Evolutionary conservation across 2,888 invertebrate species (phyloP).

Genomic region (Ashinkailepas kermadecensis): DNA sequence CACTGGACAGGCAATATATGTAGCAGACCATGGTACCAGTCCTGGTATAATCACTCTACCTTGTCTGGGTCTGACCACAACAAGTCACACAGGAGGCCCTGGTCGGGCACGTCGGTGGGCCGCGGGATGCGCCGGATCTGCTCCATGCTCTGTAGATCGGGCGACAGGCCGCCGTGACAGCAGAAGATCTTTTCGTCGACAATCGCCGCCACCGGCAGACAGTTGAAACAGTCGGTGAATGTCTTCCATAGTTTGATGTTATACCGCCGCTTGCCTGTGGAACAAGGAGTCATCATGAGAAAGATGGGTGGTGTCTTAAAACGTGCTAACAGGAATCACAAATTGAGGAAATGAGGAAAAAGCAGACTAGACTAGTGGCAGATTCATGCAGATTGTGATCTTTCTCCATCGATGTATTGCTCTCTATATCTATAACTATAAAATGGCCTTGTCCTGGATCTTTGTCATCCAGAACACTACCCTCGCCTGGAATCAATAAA

Average conservation of each 20-base stretch:
- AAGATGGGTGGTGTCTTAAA: not conserved
- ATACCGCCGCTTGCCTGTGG: constrained; percentile 56
- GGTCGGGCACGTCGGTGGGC: constrained; percentile 97
- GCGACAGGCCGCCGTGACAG: constrained; percentile 64
- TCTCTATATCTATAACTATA: too few species aligned
- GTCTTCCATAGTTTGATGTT: constrained; percentile 59
- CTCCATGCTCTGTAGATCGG: constrained; percentile 70
- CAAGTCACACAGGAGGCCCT: constrained; percentile 57
- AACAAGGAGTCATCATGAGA: not conserved
- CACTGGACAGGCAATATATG: too few species aligned
- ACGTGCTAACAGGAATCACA: too few species aligned
- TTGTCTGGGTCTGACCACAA: constrained; percentile 50
- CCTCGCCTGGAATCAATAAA: too few species aligned
- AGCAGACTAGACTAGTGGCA: too few species aligned
- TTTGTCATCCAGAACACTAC: too few species aligned
- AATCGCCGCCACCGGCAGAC: constrained; percentile 54
- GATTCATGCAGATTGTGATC: too few species aligned
- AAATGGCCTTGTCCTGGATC: too few species aligned
- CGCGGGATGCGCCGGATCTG: constrained; percentile 80
- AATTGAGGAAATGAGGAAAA: too few species aligned
- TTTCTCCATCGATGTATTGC: too few species aligned
- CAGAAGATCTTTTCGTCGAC: constrained; percentile 59
- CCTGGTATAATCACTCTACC: constrained; percentile 26
- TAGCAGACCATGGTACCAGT: too few species aligned
- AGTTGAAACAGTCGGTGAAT: constrained; percentile 58